A percentile compares a stretch with the other conserved stretches of the same genome.
These are phyloP conservation scores for Drosophila prostipennis DNA, from an alignment of 2,888 invertebrate species.

Conservation along the genomic window DNA sequence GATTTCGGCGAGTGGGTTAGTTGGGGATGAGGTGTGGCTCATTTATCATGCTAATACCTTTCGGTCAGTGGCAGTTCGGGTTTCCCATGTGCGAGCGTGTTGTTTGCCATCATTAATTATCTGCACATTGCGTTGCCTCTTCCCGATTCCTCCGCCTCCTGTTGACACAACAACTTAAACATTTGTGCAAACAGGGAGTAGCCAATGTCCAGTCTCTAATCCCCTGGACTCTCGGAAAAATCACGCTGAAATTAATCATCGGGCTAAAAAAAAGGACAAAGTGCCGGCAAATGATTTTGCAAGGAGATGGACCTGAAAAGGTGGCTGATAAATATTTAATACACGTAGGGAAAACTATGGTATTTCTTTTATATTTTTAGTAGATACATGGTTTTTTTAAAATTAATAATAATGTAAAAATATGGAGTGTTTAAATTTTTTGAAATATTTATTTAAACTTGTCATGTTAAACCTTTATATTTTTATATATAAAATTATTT, in stretches of 20 bases:
- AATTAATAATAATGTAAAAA: too few relatives aligned
- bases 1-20: constrained; percentile 48
- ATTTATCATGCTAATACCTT: constrained; percentile 76
- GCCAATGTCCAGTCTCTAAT: constrained; percentile 58
- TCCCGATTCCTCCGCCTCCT: constrained; percentile 26
- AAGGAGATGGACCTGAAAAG: constrained; percentile 37
- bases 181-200: constrained; percentile 65
- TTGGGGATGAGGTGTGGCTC: constrained; percentile 27
- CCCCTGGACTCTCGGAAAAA: constrained; percentile 51
- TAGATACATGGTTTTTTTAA: too few relatives aligned
- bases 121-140: constrained; percentile 41
- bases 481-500: too few relatives aligned
- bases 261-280: constrained; percentile 17
- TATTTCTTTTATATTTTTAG: background rate
- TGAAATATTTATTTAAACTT: background rate
- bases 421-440: background rate
- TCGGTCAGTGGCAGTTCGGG: constrained; percentile 41
- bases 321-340: constrained; percentile 7
- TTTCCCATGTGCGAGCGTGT: constrained; percentile 33
- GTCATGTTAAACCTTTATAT: too few relatives aligned
- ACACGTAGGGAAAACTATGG: background rate
- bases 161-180: constrained; percentile 74
- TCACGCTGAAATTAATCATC: constrained; percentile 70
- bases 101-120: constrained; percentile 68
- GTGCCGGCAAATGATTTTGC: constrained; percentile 15